A percentile compares a stretch with the other conserved stretches of the same genome.
Conservation (phyloP, 1,140 invertebrate species). For the Neodiprion fabricii region DNA sequence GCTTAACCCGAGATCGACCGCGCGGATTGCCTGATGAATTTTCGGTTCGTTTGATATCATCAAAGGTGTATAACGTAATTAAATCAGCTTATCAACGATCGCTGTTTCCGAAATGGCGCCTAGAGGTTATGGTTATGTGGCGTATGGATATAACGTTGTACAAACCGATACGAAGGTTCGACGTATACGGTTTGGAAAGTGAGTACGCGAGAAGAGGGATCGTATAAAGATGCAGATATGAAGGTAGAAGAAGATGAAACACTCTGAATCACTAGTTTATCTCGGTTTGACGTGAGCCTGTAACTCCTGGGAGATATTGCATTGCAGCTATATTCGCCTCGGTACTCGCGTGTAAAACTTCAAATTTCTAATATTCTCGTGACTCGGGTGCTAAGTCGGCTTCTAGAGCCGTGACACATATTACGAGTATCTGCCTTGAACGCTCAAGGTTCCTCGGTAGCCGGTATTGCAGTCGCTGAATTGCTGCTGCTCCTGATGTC, state of each 20-base stretch:
- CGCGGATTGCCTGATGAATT: conserved; percentile 7
- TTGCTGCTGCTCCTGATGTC: neutral
- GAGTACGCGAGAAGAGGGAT: too few species aligned
- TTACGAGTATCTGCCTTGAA: neutral
- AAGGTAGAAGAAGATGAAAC: too few species aligned
- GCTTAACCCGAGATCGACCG: neutral
- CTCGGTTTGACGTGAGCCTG: neutral
- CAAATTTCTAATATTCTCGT: neutral
- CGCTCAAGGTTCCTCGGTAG: neutral
- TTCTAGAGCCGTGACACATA: neutral
- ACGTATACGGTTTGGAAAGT: too few species aligned
- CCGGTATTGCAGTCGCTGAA: neutral
- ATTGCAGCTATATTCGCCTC: neutral
- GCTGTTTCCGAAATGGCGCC: neutral
- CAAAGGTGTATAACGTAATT: neutral
- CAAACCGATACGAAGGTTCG: too few species aligned
- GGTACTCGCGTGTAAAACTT: neutral
- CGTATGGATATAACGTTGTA: too few species aligned
- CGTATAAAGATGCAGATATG: too few species aligned
- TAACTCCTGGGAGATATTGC: neutral
- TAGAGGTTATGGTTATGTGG: too few species aligned
- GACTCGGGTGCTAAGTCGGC: neutral
- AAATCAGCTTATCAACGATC: neutral
- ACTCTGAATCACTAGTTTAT: too few species aligned
- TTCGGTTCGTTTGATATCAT: neutral